Evolutionary conservation across 2,888 invertebrate genomes (phyloP), one percentile per base, ranked within the genome.

Genomic region (Caenorhabditis angaria): DNA sequence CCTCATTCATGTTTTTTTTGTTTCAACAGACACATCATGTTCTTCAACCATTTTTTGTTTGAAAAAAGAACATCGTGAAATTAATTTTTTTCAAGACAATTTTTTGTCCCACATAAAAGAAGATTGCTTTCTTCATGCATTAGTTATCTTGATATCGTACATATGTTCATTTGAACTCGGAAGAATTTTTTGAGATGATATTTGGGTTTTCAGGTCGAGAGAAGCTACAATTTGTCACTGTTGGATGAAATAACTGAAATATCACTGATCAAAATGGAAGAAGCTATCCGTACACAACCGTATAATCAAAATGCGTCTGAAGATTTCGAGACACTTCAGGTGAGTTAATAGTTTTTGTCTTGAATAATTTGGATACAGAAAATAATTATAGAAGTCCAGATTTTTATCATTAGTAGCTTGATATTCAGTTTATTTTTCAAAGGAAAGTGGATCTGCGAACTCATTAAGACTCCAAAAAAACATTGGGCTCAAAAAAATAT

Each of bases 231-330:
- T 18, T 35, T 54, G 25, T 53, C 35, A 20, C 14, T 32, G 14
- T 54, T 54, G 41, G 47, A 62, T 35, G 62, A 62, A 32, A 32
- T 62, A 35, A 35, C 55, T n/a, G 60, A 60, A 41, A 54, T 62
- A 18, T 6, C 54, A 24, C 27, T 62, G 5, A 54, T 53, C 24
- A 62, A 53, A 53, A 62, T 62, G 62, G 62, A 62, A 24, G 62
- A 62, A 55, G 24, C 24, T 25, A 53, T 35, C 41, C 53, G 55
- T 10, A 4, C 18, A 20, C 55, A 56, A 29, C 2, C 20, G 14
- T 18, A 56, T n/a, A 51, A 27, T 20, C 12, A 25, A 6, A 41
- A 41, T 18, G 10, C 41, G 5, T 41, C 41, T 60, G 51, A 51
- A 14, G 61, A 61, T 8, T 25, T 48, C 22, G 48, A 60, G 10